Conservation (phyloP, 1,140 invertebrate genomes). For the Ylistrum balloti region DNA sequence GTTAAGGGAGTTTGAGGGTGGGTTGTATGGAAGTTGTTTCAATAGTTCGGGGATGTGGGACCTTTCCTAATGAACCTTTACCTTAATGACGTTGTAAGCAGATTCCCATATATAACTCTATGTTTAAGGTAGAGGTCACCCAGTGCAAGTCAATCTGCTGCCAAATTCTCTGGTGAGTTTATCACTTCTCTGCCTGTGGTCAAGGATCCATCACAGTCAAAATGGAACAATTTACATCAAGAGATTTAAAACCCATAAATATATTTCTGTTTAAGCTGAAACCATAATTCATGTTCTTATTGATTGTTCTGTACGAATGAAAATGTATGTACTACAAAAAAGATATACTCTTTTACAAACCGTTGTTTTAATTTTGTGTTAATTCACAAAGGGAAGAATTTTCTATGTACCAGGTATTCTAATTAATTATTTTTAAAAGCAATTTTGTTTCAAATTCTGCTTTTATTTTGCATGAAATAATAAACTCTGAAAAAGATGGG, state of each 20-base stretch:
- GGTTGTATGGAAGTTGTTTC: neutral
- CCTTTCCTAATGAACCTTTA: neutral
- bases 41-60: neutral
- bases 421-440: too few relatives aligned
- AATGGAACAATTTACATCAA: neutral
- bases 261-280: neutral
- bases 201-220: neutral
- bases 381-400: too few relatives aligned
- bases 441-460: too few relatives aligned
- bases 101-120: neutral
- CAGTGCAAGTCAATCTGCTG: neutral
- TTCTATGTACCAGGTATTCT: too few relatives aligned
- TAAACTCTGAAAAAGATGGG: too few relatives aligned
- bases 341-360: too few relatives aligned
- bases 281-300: too few relatives aligned
- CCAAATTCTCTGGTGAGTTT: neutral
- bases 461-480: too few relatives aligned
- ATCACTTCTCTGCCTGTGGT: neutral
- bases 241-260: constrained; percentile 34
- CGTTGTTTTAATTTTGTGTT: too few relatives aligned
- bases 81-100: neutral
- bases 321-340: too few relatives aligned
- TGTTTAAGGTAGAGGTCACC: neutral
- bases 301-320: too few relatives aligned
- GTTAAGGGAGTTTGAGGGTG: neutral